phyloP scores from a whole-genome alignment of 2,888 invertebrate genomes.

The Notodonta ziczac region DNA sequence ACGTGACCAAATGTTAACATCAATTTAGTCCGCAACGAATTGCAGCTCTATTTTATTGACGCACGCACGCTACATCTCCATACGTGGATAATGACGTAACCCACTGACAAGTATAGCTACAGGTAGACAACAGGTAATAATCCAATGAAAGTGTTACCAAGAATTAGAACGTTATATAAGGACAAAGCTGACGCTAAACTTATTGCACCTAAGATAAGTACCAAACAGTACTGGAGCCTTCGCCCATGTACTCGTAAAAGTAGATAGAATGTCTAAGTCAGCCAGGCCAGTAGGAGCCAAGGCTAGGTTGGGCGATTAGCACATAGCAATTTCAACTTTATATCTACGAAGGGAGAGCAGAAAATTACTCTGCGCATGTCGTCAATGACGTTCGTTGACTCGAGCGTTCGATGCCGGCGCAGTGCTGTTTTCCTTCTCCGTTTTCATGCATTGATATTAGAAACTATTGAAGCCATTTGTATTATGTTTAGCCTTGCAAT shows the following conservation, averaged over 20 bases:
- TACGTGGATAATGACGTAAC: neutral
- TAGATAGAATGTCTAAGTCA: conserved; percentile 85
- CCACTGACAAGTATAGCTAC: conserved; percentile 6
- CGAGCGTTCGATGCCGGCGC: conserved; percentile 81
- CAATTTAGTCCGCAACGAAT: neutral
- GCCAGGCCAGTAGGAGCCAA: conserved; percentile 84
- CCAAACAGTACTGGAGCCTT: conserved; percentile 72
- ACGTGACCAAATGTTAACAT: neutral
- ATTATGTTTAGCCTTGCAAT: conserved; percentile 44
- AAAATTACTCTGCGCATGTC: conserved; percentile 42
- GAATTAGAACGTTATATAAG: conserved; percentile 67
- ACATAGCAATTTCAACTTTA: conserved; percentile 56
- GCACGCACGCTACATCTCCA: neutral
- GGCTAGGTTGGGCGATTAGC: conserved; percentile 70
- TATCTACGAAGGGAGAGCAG: conserved; percentile 36
- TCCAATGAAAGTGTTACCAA: conserved; percentile 61
- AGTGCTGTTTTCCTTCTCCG: conserved; percentile 83
- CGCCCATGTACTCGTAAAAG: conserved; percentile 82
- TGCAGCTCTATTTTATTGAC: neutral
- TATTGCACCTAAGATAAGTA: conserved; percentile 66
- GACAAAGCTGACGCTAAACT: conserved; percentile 52
- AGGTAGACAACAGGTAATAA: conserved; percentile 41
- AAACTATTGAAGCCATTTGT: conserved; percentile 72
- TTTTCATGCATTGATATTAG: conserved; percentile 83
- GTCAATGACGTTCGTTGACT: conserved; percentile 85